Conservation (phyloP, 2,113 vertebrate genomes). For the Platanista minor region DNA sequence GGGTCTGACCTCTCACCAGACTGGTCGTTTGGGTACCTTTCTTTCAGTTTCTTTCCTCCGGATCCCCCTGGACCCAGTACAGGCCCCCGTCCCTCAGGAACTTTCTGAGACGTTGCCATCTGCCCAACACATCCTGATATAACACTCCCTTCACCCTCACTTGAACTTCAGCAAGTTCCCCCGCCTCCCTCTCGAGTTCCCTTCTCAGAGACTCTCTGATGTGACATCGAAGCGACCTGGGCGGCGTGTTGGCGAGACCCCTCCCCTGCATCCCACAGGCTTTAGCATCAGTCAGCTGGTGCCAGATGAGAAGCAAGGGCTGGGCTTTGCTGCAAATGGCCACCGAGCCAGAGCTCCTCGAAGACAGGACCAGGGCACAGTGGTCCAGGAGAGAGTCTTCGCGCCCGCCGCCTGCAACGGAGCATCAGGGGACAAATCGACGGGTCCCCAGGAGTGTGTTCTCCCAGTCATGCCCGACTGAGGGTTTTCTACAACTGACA, state of each 20-base stretch:
- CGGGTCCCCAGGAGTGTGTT: rapidly evolving
- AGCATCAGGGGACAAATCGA: neutral
- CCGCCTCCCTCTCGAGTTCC: too few species aligned
- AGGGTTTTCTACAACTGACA: neutral
- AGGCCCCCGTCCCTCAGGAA: neutral
- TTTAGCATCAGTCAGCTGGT: rapidly evolving
- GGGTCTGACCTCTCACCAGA: too few species aligned
- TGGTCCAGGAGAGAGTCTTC: too few species aligned
- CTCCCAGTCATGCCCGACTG: rapidly evolving
- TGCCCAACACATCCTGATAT: neutral
- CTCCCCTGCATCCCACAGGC: neutral
- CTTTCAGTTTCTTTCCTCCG: neutral
- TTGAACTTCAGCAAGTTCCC: neutral
- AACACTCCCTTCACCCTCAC: neutral
- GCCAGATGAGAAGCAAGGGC: neutral
- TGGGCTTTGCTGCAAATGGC: neutral
- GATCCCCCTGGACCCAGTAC: too few species aligned
- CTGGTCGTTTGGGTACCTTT: neutral
- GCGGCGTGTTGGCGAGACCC: too few species aligned
- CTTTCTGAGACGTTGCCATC: rapidly evolving
- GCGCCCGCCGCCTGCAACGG: neutral
- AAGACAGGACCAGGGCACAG: neutral
- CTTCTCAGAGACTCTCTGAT: neutral
- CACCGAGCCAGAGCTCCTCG: rapidly evolving
- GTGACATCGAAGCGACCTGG: neutral